A percentile compares a stretch with the other conserved stretches of the same genome.
These are phyloP conservation scores for Acrossocheilus fasciatus DNA, from an alignment of 2,797 vertebrate genomes.

Conservation along the genomic window DNA sequence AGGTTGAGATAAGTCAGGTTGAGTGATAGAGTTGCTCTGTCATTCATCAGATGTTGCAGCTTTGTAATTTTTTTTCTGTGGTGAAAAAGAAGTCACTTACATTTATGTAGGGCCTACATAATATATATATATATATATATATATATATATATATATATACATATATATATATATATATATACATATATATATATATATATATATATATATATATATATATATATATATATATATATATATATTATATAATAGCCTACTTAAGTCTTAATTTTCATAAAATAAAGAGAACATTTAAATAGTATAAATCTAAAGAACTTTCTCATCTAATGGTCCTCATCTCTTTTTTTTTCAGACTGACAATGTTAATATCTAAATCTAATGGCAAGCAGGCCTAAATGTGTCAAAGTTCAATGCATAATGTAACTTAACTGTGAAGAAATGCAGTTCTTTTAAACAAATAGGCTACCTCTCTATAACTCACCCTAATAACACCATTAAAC, in stretches of 20 bases:
- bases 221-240: neutral
- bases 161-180: neutral
- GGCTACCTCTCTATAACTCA: neutral
- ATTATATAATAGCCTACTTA: neutral
- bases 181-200: neutral
- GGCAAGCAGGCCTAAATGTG: neutral
- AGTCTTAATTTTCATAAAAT: too few species aligned
- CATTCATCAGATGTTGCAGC: neutral
- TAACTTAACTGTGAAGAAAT: neutral
- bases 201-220: neutral
- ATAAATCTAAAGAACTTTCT: neutral
- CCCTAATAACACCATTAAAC: neutral
- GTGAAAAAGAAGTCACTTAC: neutral
- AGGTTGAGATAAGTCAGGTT: conserved; percentile 3
- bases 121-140: neutral
- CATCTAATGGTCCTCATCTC: neutral
- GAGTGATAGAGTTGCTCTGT: conserved; percentile 23
- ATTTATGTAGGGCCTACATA: neutral
- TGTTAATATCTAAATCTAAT: neutral
- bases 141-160: neutral
- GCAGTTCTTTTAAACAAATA: neutral
- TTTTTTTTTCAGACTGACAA: neutral
- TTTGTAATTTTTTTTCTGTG: neutral
- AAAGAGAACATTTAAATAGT: neutral
- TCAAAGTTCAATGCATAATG: neutral